Evolutionary conservation across 1,140 invertebrate genomes (phyloP), one percentile per base, ranked within the genome.

Genomic region (Mizuhopecten yessoensis): DNA sequence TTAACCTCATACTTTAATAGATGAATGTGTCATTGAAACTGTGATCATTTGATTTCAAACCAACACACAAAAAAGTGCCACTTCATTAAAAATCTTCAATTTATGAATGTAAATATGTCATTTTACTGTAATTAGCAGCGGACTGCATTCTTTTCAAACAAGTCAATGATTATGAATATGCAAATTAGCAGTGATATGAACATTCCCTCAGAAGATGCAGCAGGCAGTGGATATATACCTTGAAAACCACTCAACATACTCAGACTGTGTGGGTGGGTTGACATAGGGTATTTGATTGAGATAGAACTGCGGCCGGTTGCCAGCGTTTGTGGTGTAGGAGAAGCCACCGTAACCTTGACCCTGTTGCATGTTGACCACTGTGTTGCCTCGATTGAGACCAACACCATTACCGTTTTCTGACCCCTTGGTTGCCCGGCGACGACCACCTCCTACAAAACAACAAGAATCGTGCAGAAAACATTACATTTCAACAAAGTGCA

Each of bases 201-300:
- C 89, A 90, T 90, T 86, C 89, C 89, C 89, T 75, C 57, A 75
- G 57, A 75, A 75, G 57, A 75, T 75, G 57, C 17, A 29, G 23
- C 57, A 75, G 57, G 57, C 57, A 75, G 57, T 29, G 57, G 86
- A 90, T 90, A 92, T 45, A 86, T 93, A 95, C 95, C 95, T 95
- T 88, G 94, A 93, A 86, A 95, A 94, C 92, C 94, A 95, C 92
- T 95, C 94, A 93, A 95, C 92, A 94, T 95, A 95, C 91, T 95
- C 95, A 89, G 94, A 94, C 89, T 94, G 94, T 88, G 92, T 94
- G 39, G 94, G 92, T 87, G 92, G 91, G 36, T 91, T 92, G 86
- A 94, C 92, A 93, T 95, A 94, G 88, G 94, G 93, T 33, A 94
- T 94, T 90, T 95, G 93, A 92, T 95, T 94, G 33, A 94, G 90